Percentiles rank a stretch among this genome's conserved stretches.
phyloP scores from a whole-genome alignment of 2,113 vertebrate genomes.

The Hyperopisus bebe region DNA sequence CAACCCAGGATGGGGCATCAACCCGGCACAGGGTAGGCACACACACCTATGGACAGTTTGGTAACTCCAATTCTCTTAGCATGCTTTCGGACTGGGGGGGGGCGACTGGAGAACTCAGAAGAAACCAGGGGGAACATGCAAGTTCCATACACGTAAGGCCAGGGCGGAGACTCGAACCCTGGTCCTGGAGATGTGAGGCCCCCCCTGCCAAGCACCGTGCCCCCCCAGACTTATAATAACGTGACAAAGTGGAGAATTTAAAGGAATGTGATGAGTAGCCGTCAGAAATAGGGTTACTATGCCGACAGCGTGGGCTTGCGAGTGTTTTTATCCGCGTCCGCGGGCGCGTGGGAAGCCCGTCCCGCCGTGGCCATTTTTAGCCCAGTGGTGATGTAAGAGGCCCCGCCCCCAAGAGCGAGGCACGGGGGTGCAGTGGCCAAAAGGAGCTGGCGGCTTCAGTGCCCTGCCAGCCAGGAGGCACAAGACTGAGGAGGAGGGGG shows the following conservation, averaged over 20 bases:
- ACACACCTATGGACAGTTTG: not conserved
- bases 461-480: not conserved
- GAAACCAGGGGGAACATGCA: not conserved
- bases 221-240: not conserved
- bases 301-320: not conserved
- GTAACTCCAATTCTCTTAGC: not conserved
- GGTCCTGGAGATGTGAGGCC: not conserved
- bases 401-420: not conserved
- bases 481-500: not conserved
- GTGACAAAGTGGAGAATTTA: not conserved
- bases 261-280: not conserved
- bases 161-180: not conserved
- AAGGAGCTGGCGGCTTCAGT: not conserved
- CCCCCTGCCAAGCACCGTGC: not conserved
- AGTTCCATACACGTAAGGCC: not conserved
- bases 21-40: not conserved
- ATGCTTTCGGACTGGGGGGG: too few species aligned
- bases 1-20: not conserved
- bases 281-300: not conserved
- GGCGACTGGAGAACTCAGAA: not conserved
- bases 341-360: not conserved
- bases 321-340: not conserved
- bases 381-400: not conserved
- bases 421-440: not conserved
- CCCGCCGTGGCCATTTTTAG: not conserved